Evolutionary conservation across 2,113 vertebrate genomes (phyloP).

Genomic region (Formicarius rufipectus): DNA sequence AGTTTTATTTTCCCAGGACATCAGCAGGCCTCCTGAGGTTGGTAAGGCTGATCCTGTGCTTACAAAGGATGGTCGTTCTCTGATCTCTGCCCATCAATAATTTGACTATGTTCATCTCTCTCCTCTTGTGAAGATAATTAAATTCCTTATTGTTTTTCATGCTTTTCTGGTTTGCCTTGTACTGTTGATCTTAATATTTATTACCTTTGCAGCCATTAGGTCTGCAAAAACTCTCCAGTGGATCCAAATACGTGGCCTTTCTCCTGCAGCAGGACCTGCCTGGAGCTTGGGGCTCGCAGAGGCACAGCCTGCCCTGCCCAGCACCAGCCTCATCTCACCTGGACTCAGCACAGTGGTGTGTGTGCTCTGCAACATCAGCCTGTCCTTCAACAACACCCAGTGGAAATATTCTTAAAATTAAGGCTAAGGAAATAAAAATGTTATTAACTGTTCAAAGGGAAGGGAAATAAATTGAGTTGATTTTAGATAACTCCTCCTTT

Average conservation of each 20-base stretch:
- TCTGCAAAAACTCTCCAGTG: neutral
- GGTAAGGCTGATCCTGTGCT: neutral
- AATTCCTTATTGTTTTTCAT: neutral
- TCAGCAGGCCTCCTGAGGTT: neutral
- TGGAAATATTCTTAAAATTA: neutral
- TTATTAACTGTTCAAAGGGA: neutral
- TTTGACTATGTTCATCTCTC: neutral
- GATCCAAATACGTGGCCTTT: neutral
- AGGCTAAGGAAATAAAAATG: neutral
- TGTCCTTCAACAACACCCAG: neutral
- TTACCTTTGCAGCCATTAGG: neutral
- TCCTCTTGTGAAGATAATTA: neutral
- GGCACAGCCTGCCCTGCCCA: neutral
- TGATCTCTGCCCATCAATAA: neutral
- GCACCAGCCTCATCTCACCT: neutral
- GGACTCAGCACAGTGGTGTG: neutral
- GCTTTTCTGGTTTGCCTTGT: neutral
- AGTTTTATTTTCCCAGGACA: neutral
- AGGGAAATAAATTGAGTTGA: neutral
- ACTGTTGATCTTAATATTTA: neutral
- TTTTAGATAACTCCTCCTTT: neutral
- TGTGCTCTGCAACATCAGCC: neutral
- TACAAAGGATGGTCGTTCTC: neutral
- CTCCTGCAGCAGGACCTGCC: neutral
- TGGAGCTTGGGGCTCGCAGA: neutral